Evolutionary conservation across 2,113 vertebrate genomes (phyloP).

Genomic region (Columba livia): DNA sequence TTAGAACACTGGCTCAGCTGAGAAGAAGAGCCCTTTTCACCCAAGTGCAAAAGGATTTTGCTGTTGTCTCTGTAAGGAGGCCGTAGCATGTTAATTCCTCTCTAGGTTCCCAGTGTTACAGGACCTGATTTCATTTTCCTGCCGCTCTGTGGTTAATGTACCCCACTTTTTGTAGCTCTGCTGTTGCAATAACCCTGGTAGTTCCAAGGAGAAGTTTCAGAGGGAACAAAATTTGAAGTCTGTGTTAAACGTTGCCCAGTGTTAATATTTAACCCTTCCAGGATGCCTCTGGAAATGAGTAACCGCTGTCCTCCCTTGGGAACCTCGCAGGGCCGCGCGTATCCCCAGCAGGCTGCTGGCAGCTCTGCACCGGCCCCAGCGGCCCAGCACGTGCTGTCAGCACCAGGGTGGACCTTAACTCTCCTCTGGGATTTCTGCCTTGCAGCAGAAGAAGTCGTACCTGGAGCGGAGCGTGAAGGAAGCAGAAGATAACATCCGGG

Average conservation of each 20-base stretch:
- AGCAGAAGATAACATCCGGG: constrained; percentile 94
- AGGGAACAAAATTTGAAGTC: neutral
- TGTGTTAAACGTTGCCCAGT: neutral
- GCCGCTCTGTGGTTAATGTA: neutral
- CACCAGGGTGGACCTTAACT: neutral
- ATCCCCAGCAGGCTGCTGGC: neutral
- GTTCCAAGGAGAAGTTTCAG: neutral
- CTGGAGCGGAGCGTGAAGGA: constrained; percentile 95
- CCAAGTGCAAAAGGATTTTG: neutral
- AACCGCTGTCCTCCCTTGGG: rapidly evolving
- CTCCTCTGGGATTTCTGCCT: constrained; percentile 5
- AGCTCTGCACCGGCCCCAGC: too few relatives aligned
- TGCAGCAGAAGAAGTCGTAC: constrained; percentile 93
- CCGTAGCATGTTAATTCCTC: neutral
- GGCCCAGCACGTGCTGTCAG: neutral
- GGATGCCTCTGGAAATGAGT: neutral
- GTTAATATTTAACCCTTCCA: neutral
- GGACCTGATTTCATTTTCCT: neutral
- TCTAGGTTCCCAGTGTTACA: neutral
- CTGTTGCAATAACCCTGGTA: neutral
- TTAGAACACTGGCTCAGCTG: neutral
- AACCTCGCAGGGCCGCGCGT: rapidly evolving
- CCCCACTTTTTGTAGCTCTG: neutral
- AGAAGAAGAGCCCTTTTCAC: neutral
- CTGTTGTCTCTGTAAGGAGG: neutral